phyloP scores from a whole-genome alignment of 2,113 vertebrate genomes.

The cattle (Bos taurus) region DNA sequence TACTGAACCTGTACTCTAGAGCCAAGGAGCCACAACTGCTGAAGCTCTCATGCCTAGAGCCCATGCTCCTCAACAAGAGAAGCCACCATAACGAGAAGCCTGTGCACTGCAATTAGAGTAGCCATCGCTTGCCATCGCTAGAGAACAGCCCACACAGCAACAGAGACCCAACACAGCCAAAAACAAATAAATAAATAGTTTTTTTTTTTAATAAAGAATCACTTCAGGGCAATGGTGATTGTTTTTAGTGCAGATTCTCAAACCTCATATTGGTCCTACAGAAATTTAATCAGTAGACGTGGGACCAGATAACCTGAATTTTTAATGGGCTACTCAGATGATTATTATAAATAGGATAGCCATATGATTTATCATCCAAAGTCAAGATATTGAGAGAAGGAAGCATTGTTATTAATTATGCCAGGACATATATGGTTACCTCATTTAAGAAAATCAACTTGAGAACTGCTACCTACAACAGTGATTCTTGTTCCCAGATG shows the following conservation, averaged over 20 bases:
- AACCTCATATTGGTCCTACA: background rate
- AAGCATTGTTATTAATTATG: background rate
- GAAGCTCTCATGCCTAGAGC: background rate
- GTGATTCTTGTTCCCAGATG: background rate
- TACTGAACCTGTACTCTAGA: background rate
- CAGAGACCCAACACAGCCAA: background rate
- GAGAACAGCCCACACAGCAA: background rate
- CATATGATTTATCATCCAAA: background rate
- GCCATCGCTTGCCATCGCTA: too few species aligned
- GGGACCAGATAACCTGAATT: background rate
- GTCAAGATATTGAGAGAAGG: background rate
- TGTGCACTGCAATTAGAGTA: background rate
- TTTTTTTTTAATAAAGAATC: background rate
- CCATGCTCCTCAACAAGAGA: background rate
- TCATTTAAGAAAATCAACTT: background rate
- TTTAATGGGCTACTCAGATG: background rate
- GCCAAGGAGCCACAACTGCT: background rate
- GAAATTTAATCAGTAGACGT: background rate
- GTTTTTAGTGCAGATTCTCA: background rate
- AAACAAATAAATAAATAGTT: background rate
- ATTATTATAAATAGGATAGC: background rate
- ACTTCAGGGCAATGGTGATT: background rate
- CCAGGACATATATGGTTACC: background rate
- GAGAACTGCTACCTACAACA: background rate
- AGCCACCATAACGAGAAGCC: accelerated